Base-by-base conservation (phyloP, 2,888 invertebrate species). In the Dicycla oo region DNA sequence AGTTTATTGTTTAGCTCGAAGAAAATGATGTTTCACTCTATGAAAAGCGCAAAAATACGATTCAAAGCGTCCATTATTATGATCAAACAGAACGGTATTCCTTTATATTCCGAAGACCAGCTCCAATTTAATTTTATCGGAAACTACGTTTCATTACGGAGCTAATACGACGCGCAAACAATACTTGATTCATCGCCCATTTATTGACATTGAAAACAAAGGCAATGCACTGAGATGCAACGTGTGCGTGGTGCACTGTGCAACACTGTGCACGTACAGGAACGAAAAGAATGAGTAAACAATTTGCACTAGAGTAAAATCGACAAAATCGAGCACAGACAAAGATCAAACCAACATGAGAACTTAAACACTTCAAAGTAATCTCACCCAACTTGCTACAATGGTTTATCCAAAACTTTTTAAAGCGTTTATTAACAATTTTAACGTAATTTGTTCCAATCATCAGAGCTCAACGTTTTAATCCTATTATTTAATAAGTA, bases 121-220 rank as follows among this genome's bases (percentile, higher is more conserved):
- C 34, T 56, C n/a, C 10, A 34, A 62, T 74, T 74, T 53, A 38
- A 64, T 53, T 65, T 61, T n/a, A 54, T 64, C 40, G 20, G 34
- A 60, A 70, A 64, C 66, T 69, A 56, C 71, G 54, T 75, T 62
- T 70, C 54, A 75, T 80, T 65, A 75, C 58, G 65, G 61, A 80
- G 71, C 73, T 61, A 80, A 71, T 69, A 69, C 54, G 69, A 73
- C 23, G 75, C 34, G 68, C 69, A 67, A 75, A 73, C 83, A 82
- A 68, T 75, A 69, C 68, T 73, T 83, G 81, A 83, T 83, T 83
- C 83, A 83, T 75, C 69, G 75, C 58, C 63, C 83, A 83, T 80
- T 73, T 80, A 75, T 65, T 82, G 79, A 79, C 84, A 79, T 84
- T 75, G 81, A 75, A 75, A 75, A 79, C 84, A 84, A 83, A 83